phyloP scores from a whole-genome alignment of 2,797 vertebrate species.

The Amblyopsis hoosieri region DNA sequence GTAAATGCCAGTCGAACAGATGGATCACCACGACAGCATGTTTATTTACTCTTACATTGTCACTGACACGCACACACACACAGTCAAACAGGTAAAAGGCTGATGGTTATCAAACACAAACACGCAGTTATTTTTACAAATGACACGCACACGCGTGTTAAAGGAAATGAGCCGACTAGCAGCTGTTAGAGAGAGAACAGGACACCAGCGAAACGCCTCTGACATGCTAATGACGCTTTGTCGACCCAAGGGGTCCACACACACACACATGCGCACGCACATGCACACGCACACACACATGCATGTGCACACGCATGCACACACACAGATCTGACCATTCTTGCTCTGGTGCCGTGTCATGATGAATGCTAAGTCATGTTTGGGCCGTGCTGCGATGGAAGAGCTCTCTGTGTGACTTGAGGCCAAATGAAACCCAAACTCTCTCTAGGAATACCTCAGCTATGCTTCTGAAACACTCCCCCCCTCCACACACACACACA shows the following conservation, averaged over 20 bases:
- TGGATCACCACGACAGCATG: too few species aligned
- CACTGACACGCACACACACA: neutral
- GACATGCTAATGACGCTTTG: slow-evolving; percentile 63
- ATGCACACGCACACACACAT: slow-evolving; percentile 5
- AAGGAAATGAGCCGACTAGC: slow-evolving; percentile 56
- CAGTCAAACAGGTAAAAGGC: neutral
- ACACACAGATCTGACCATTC: slow-evolving; percentile 34
- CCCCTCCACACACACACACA: slow-evolving; percentile 56
- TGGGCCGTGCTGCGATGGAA: slow-evolving; percentile 43
- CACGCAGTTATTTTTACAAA: neutral
- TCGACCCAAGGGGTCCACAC: slow-evolving; percentile 38
- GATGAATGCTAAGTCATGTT: slow-evolving; percentile 58
- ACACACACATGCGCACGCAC: slow-evolving; percentile 23
- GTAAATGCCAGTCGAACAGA: too few species aligned
- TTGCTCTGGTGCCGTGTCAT: slow-evolving; percentile 27
- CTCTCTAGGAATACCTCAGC: slow-evolving; percentile 70
- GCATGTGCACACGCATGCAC: slow-evolving; percentile 8
- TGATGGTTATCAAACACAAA: neutral
- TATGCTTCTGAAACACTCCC: slow-evolving; percentile 60
- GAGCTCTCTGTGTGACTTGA: slow-evolving; percentile 49
- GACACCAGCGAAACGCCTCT: slow-evolving; percentile 47
- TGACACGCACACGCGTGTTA: neutral
- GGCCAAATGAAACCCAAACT: slow-evolving; percentile 62
- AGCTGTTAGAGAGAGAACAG: slow-evolving; percentile 57
- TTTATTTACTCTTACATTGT: too few species aligned